These are phyloP conservation scores for Limanda limanda DNA, from an alignment of 2,113 vertebrate genomes.

Conservation along the genomic window DNA sequence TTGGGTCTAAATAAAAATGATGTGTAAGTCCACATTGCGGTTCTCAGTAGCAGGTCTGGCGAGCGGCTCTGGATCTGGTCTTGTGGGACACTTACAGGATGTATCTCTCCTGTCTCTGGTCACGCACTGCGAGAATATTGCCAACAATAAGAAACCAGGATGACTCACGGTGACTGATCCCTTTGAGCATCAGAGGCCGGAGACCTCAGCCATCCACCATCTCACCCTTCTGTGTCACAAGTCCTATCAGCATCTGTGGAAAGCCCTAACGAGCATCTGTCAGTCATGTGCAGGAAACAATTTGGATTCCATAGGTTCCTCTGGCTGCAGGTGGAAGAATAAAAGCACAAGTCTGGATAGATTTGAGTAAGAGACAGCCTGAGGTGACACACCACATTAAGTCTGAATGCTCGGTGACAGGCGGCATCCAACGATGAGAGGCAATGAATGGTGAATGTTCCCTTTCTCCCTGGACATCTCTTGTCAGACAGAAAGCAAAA, in stretches of 20 bases:
- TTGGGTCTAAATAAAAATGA: neutral
- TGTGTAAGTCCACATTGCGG: neutral
- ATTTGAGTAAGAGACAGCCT: slow-evolving; percentile 53
- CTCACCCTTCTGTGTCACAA: slow-evolving; percentile 26
- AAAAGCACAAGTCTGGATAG: slow-evolving; percentile 25
- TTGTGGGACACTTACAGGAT: slow-evolving; percentile 14
- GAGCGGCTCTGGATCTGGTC: neutral
- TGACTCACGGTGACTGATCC: slow-evolving; percentile 33
- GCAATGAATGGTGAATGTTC: slow-evolving; percentile 38
- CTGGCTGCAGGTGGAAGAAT: slow-evolving; percentile 32
- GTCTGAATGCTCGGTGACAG: slow-evolving; percentile 58
- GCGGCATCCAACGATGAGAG: slow-evolving; percentile 37
- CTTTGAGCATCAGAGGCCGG: slow-evolving; percentile 20
- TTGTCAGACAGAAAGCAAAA: slow-evolving; percentile 48
- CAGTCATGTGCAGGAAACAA: slow-evolving; percentile 22
- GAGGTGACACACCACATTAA: slow-evolving; percentile 52
- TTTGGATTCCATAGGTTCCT: slow-evolving; percentile 27
- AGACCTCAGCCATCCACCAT: neutral
- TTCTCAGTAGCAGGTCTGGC: slow-evolving; percentile 17
- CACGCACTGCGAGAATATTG: slow-evolving; percentile 23
- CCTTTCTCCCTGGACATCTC: slow-evolving; percentile 40
- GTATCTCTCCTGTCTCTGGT: slow-evolving; percentile 11
- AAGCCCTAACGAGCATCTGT: slow-evolving; percentile 40
- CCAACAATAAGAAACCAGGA: slow-evolving; percentile 21
- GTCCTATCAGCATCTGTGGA: slow-evolving; percentile 27